phyloP scores from a whole-genome alignment of 2,888 invertebrate genomes.

The Apoda limacodes region DNA sequence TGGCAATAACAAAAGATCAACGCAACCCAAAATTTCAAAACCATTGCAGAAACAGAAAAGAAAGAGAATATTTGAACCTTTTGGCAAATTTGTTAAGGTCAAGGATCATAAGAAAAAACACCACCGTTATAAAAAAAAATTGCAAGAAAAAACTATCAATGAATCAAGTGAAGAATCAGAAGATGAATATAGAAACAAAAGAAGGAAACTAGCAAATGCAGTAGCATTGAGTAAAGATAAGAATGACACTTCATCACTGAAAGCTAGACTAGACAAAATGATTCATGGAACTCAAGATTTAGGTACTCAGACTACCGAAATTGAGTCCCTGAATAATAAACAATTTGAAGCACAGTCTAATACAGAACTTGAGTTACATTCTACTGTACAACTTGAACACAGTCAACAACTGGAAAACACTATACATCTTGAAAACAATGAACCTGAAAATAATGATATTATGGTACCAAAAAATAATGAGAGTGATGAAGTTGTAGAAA shows the following conservation, averaged over 20 bases:
- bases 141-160: constrained; percentile 28
- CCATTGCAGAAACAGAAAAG: constrained; percentile 32
- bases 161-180: constrained; percentile 56
- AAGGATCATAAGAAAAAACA: constrained; percentile 33
- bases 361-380: constrained; percentile 13
- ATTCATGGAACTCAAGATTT: constrained; percentile 30
- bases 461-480: constrained; percentile 10
- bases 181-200: constrained; percentile 50
- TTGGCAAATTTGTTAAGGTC: constrained; percentile 23
- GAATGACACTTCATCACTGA: constrained; percentile 45
- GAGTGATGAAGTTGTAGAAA: constrained; percentile 13
- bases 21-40: constrained; percentile 28
- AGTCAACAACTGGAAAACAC: constrained; percentile 7
- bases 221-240: constrained; percentile 48
- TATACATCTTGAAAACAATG: constrained; percentile 15
- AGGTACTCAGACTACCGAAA: too few relatives aligned
- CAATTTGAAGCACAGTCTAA: constrained; percentile 18
- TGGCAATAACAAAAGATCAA: constrained; percentile 19
- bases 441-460: constrained; percentile 21
- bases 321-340: constrained; percentile 18
- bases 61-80: constrained; percentile 33
- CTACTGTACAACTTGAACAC: not conserved
- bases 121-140: constrained; percentile 31
- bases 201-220: constrained; percentile 66
- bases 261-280: constrained; percentile 53